phyloP scores from a whole-genome alignment of 2,888 invertebrate species.

The Lepas anatifera region DNA sequence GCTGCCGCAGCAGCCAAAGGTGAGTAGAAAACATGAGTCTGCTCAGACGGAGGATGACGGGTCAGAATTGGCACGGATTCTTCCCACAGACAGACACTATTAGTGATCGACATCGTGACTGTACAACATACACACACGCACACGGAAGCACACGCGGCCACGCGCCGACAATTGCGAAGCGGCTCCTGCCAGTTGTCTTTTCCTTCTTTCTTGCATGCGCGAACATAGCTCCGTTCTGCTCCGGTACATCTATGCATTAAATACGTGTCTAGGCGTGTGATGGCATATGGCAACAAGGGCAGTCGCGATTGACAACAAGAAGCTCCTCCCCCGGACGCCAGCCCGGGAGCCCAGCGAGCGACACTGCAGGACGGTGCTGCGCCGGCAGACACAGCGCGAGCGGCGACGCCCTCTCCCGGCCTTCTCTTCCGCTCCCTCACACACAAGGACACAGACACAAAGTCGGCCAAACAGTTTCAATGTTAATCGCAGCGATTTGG shows the following conservation, averaged over 20 bases:
- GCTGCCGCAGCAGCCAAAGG: not conserved
- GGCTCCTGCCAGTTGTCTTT: not conserved
- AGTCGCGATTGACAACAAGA: not conserved
- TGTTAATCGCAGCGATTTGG: not conserved
- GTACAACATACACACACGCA: too few species aligned
- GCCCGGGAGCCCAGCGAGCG: too few species aligned
- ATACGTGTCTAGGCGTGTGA: not conserved
- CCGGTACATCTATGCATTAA: not conserved
- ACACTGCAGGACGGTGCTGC: not conserved
- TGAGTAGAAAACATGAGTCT: slow-evolving; percentile 7
- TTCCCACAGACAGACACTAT: not conserved
- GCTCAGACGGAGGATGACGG: not conserved
- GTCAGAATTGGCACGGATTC: too few species aligned
- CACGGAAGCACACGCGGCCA: too few species aligned
- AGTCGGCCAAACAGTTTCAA: not conserved
- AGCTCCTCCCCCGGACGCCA: too few species aligned
- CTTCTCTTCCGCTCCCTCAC: not conserved
- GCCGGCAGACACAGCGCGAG: not conserved
- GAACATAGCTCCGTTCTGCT: not conserved
- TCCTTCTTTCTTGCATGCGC: not conserved
- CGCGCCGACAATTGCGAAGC: not conserved
- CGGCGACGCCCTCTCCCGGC: not conserved
- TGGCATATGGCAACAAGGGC: slow-evolving; percentile 9
- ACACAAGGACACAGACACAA: not conserved
- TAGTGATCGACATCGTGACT: not conserved